Base-by-base conservation (phyloP, 2,888 invertebrate species). In the Heliconius ismenius region DNA sequence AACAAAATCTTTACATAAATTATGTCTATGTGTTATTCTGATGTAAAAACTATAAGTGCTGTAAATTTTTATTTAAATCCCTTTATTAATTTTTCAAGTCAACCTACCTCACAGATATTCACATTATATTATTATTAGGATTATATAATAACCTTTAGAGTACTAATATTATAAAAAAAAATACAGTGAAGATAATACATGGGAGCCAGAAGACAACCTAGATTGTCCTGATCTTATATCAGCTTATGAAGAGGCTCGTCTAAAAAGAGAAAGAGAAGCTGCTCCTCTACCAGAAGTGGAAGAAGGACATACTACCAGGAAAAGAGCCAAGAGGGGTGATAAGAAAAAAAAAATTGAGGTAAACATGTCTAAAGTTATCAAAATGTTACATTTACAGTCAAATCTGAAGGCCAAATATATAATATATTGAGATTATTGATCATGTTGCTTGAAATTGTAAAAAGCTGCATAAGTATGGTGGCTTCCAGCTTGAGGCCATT, bases 131-230 rank as follows among this genome's bases (percentile, higher is more conserved):
- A 18, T 18, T 49, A 49, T 18, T 49, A 49, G 7, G 18, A 49
- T 49, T 49, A 49, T 49, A 6, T 18, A 18, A 7, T 49, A 58
- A n/a, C n/a, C n/a, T n/a, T 58, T n/a, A n/a, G 3, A 58, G 3
- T n/a, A 58, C 2, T n/a, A 58, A n/a, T 58, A 58, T n/a, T 58
- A 58, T n/a, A 1, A n/a, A n/a, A 58, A 32, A 70, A n/a, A 70
- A 88, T 89, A n/a, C 83, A 95, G 95, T 86, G 95, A 95, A 70
- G 97, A 97, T 83, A 97, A 97, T 84, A 97, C 97, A 0, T 97
- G 97, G 97, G 97, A 97, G 84, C 97, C 97, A 0, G 96, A 96
- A 86, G 97, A 96, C 81, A 97, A 98, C 82, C 90, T 97, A 0
- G 97, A 97, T 83, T 97, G 97, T 84, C 97, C 97, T 0, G 96